Evolutionary conservation across 2,888 invertebrate species (phyloP), one percentile per base, ranked within the genome.

Genomic region (Azorinus chamasolen): DNA sequence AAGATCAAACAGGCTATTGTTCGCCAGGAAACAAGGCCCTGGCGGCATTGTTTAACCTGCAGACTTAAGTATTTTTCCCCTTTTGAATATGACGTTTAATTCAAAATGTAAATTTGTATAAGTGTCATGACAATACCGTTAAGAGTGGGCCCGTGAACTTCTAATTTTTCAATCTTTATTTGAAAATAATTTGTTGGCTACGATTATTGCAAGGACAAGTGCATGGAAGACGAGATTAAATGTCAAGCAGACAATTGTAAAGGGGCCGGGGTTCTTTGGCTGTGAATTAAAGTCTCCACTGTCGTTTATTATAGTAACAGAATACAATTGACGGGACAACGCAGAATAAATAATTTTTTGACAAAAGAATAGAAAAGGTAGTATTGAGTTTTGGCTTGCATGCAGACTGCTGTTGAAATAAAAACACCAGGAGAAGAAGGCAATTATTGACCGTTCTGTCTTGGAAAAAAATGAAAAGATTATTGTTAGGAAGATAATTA

Each of bases 91-190:
- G 70, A 65, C 58, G 55, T 54, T 55, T 63, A 76, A 76, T 59
- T 70, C 65, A 61, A 43, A 70, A 41, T 61, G 70, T 70, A 76
- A 76, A 76, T 76, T 76, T 76, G 66, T 51, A 57, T 57, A 76
- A 70, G 65, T 45, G 43, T 1, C n/a, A 61, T 65, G 59, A 76
- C 76, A 76, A 76, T 70, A 22, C 61, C 24, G 10, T 24, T 61
- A 65, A 76, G 76, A 59, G 76, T 41, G 54, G 59, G 64, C 61
- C 51, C 41, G 57, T 55, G 65, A 70, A 70, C 70, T 65, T 70
- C 48, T 53, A 53, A 53, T 68, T 63, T 66, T 66, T 77, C 62
- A 55, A 43, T 57, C 71, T 70, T 71, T 71, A 77, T 71, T 58
- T 62, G 46, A 45, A 37, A 71, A 66, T 68, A 68, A 77, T 66